Base-by-base conservation (phyloP, 2,113 vertebrate genomes). In the Channa argus region DNA sequence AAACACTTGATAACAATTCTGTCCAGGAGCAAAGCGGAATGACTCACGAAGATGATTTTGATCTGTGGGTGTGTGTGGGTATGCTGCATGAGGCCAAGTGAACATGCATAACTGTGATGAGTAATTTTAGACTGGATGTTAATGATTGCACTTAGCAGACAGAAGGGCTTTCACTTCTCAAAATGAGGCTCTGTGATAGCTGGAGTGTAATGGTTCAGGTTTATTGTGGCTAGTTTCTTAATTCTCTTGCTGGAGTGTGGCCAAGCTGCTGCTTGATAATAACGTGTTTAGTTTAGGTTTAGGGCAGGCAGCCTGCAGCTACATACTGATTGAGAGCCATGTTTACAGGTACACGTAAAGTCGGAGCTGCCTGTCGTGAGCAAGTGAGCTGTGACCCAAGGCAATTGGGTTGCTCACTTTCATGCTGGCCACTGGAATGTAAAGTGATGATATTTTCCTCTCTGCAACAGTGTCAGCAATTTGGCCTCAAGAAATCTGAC, bases 261-360 rank as follows among this genome's bases (percentile, higher is more conserved):
- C 50, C 12, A 51, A 44, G 50, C 34, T 69, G 56, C 63, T 15
- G 65, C 65, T 63, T 52, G 24, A 75, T 71, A 53, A n/a, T 47
- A 74, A 67, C 63, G 55, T 43, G 54, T 66, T 69, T 53, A 54
- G 78, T 72, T 64, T 41, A 12, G 11, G 74, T 74, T 77, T 33
- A 33, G 59, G 54, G 58, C n/a, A 66, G 44, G 46, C 63, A 9
- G 24, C 49, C 41, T 67, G 54, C 66, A 77, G 66, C 47, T 56
- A 13, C 71, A n/a, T 61, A 50, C 64, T 53, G 59, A 76, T 15
- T 5, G 36, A 76, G 81, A 10, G 56, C 60, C 75, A 41, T 74
- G 74, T 86, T 91, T 86, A 88, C 86, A 83, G 75, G 53, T 63
- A 71, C 80, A 77, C 66, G 73, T 86, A 51, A 82, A 87, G 74